Percentiles rank a stretch among this genome's conserved stretches.
phyloP scores from a whole-genome alignment of 1,140 invertebrate genomes.

The Ganaspis sp. region DNA sequence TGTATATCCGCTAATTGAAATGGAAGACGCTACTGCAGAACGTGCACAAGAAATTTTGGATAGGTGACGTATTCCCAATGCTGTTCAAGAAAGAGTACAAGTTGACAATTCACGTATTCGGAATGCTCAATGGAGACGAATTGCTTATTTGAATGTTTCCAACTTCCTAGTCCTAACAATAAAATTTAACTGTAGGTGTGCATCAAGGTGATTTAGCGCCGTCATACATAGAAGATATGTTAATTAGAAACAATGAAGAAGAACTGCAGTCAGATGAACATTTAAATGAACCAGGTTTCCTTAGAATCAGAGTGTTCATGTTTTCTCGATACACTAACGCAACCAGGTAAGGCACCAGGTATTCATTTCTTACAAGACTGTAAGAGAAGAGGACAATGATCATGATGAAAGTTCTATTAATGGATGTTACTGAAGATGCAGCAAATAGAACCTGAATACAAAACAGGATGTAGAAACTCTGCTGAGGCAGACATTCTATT shows the following conservation, averaged over 20 bases:
- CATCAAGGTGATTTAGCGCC: slow-evolving; percentile 44
- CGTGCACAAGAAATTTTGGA: slow-evolving; percentile 3
- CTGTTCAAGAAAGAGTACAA: slow-evolving; percentile 37
- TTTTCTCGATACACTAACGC: slow-evolving; percentile 34
- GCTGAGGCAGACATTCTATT: too few relatives aligned
- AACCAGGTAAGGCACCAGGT: slow-evolving; percentile 36
- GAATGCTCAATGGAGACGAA: slow-evolving; percentile 39
- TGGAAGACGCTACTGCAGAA: slow-evolving; percentile 19
- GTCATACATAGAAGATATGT: slow-evolving; percentile 37
- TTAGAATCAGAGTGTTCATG: slow-evolving; percentile 28
- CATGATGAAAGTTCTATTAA: neutral
- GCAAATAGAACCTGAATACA: too few relatives aligned
- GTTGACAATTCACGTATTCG: neutral
- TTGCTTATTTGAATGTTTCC: slow-evolving; percentile 32
- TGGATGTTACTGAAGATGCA: slow-evolving; percentile 38
- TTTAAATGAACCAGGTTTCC: slow-evolving; percentile 28
- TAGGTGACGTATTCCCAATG: neutral
- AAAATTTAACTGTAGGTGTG: slow-evolving; percentile 40
- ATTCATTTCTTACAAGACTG: neutral
- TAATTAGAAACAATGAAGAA: slow-evolving; percentile 38
- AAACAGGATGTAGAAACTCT: too few relatives aligned
- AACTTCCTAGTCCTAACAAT: slow-evolving; percentile 42
- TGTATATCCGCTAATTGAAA: slow-evolving; percentile 2
- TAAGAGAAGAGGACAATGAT: slow-evolving; percentile 10
- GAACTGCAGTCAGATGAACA: slow-evolving; percentile 34